These are phyloP conservation scores for Eunapius fragilis DNA, from an alignment of 37 sponge, comb jelly and placozoan genomes.

Conservation along the genomic window DNA sequence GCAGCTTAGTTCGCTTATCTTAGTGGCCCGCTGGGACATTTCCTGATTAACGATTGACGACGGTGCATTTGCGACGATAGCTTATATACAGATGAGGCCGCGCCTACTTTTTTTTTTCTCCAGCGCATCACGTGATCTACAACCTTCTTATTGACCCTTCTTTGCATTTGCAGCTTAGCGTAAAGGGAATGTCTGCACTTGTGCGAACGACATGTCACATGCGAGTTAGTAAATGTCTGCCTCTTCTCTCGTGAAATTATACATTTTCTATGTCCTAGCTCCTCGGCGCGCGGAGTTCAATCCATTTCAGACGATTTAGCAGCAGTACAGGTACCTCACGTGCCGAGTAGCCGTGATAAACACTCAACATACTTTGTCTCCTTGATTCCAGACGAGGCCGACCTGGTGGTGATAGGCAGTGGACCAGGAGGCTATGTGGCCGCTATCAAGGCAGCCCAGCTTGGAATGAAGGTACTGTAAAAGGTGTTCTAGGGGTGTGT, in stretches of 20 bases:
- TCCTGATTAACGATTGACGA: background rate
- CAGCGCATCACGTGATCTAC: background rate
- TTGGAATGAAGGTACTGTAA: slow-evolving; percentile 90
- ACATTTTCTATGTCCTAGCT: background rate
- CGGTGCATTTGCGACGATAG: background rate
- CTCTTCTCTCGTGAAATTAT: background rate
- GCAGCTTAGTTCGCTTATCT: slow-evolving; percentile 23
- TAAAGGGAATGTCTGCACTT: background rate
- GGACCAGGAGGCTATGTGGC: slow-evolving; percentile 99
- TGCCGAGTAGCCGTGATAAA: background rate
- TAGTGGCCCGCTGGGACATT: background rate
- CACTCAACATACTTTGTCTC: background rate
- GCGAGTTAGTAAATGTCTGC: background rate
- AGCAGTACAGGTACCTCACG: background rate
- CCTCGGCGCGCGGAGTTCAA: background rate
- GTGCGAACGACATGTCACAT: background rate
- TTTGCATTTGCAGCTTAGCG: background rate
- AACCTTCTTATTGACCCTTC: background rate
- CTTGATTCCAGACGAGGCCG: slow-evolving; percentile 57
- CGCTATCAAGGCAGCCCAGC: slow-evolving; percentile 98
- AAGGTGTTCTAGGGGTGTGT: background rate
- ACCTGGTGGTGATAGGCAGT: slow-evolving; percentile 96
- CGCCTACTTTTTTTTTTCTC: background rate
- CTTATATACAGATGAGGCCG: background rate
- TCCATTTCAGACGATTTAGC: background rate